These are phyloP conservation scores for Podotricha telesiphe DNA, from an alignment of 2,888 invertebrate genomes.

Conservation along the genomic window DNA sequence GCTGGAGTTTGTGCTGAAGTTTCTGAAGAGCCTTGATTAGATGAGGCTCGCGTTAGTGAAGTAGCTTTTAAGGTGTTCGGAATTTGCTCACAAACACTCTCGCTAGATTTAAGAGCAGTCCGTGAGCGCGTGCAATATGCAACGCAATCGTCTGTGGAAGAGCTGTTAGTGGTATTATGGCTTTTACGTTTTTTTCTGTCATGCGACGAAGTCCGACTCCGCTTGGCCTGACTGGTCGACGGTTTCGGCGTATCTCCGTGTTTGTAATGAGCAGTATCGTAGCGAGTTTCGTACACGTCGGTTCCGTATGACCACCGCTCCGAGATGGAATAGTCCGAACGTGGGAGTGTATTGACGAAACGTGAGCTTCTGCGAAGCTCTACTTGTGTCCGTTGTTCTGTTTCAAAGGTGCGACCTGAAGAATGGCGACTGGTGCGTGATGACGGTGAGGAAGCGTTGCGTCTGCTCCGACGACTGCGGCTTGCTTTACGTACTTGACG, in stretches of 20 bases:
- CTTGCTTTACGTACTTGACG: slow-evolving; percentile 77
- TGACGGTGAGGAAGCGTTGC: slow-evolving; percentile 71
- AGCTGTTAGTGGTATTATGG: slow-evolving; percentile 56
- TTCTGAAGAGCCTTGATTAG: slow-evolving; percentile 58
- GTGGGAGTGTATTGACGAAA: slow-evolving; percentile 76
- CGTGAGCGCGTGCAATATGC: slow-evolving; percentile 79
- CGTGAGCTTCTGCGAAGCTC: slow-evolving; percentile 78
- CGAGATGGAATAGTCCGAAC: slow-evolving; percentile 82
- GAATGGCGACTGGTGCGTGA: slow-evolving; percentile 69
- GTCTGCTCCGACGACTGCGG: slow-evolving; percentile 71
- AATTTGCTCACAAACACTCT: slow-evolving; percentile 73
- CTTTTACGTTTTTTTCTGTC: slow-evolving; percentile 73
- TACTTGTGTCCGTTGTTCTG: slow-evolving; percentile 70
- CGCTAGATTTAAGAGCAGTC: slow-evolving; percentile 74
- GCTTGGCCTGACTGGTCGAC: slow-evolving; percentile 59
- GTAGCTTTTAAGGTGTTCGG: slow-evolving; percentile 57
- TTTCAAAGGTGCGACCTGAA: slow-evolving; percentile 59
- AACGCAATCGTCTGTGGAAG: slow-evolving; percentile 69
- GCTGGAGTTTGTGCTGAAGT: slow-evolving; percentile 54
- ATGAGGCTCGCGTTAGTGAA: slow-evolving; percentile 50
- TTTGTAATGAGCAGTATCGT: slow-evolving; percentile 66
- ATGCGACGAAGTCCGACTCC: slow-evolving; percentile 72
- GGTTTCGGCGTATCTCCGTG: slow-evolving; percentile 67
- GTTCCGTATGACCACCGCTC: slow-evolving; percentile 84
- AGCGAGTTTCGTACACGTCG: slow-evolving; percentile 81